Evolutionary conservation across 1,140 invertebrate species (phyloP).

Genomic region (Pararge aegeria): DNA sequence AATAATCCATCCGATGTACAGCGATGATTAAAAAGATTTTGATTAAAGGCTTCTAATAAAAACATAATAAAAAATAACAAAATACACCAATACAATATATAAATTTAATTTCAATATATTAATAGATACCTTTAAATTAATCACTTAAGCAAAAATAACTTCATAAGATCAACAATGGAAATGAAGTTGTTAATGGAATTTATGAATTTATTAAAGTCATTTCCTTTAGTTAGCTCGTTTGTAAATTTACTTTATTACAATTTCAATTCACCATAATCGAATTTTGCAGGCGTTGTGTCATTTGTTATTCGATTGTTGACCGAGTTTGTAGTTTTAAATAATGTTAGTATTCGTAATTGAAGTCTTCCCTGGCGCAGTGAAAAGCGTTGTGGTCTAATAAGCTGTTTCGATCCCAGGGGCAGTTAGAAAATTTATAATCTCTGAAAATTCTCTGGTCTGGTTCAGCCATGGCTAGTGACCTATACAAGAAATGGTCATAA

Average conservation of each 20-base stretch:
- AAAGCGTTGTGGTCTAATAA: too few species aligned
- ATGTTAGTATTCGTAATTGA: not conserved
- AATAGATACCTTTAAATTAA: not conserved
- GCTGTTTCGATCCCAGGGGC: too few species aligned
- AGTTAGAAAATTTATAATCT: too few species aligned
- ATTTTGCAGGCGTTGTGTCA: slow-evolving; percentile 10
- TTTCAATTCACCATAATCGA: slow-evolving; percentile 25
- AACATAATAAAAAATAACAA: too few species aligned
- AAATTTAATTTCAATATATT: not conserved
- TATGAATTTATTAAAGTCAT: slow-evolving; percentile 32
- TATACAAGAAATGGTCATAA: too few species aligned
- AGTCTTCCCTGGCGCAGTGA: too few species aligned
- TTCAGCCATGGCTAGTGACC: too few species aligned
- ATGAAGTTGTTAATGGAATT: slow-evolving; percentile 37
- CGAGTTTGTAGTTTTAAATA: slow-evolving; percentile 11
- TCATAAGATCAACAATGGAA: slow-evolving; percentile 38
- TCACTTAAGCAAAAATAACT: slow-evolving; percentile 21
- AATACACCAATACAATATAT: too few species aligned
- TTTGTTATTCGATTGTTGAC: slow-evolving; percentile 13
- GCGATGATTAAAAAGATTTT: too few species aligned
- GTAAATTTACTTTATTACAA: slow-evolving; percentile 24
- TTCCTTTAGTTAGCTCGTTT: slow-evolving; percentile 17
- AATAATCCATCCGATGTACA: too few species aligned
- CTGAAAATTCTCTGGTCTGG: too few species aligned
- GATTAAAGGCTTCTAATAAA: too few species aligned